Evolutionary conservation across 2,113 vertebrate species (phyloP).

Genomic region (Alexandromys fortis): DNA sequence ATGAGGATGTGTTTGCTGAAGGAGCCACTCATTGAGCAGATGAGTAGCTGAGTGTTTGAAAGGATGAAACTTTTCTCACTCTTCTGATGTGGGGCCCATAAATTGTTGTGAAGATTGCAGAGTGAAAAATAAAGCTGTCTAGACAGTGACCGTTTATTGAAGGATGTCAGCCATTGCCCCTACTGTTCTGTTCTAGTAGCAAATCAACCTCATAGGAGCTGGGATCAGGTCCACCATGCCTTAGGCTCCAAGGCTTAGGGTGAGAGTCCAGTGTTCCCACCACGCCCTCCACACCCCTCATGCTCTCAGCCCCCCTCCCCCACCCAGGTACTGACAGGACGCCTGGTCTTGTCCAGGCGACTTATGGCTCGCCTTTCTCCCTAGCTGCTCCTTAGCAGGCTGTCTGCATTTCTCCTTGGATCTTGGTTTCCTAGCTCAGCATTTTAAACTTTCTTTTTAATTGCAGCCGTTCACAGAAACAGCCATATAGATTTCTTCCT

Average conservation of each 20-base stretch:
- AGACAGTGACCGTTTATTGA: background rate
- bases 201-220: background rate
- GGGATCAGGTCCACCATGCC: background rate
- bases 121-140: constrained; percentile 44
- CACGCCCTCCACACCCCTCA: background rate
- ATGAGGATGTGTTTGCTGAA: background rate
- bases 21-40: constrained; percentile 31
- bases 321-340: background rate
- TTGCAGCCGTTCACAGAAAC: constrained; percentile 62
- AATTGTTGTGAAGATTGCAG: constrained; percentile 40
- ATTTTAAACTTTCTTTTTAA: constrained; percentile 61
- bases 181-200: background rate
- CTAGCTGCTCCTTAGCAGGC: constrained; percentile 49
- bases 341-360: background rate
- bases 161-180: background rate
- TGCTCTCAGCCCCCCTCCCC: fast-evolving
- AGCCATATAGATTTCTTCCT: constrained; percentile 52
- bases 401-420: constrained; percentile 57
- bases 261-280: background rate
- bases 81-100: background rate
- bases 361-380: constrained; percentile 55
- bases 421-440: constrained; percentile 66
- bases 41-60: background rate
- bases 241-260: background rate
- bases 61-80: background rate